Evolutionary conservation across 2,888 invertebrate genomes (phyloP), one percentile per base, ranked within the genome.

Genomic region (Brachypalpus laphriformis): DNA sequence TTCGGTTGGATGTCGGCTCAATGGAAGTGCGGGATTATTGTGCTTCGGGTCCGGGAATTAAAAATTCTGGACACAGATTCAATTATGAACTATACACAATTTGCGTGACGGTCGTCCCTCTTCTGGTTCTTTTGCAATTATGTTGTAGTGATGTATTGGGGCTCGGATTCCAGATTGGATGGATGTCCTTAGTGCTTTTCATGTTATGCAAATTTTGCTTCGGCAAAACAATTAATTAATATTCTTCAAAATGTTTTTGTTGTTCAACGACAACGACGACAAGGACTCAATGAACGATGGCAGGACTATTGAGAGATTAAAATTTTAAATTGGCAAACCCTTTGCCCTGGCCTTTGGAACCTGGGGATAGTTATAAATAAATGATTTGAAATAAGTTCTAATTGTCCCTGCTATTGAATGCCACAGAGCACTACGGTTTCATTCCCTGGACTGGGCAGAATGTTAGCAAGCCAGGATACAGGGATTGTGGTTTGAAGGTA

Each of bases 61-160:
- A 75, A n/a, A 75, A 81, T 81, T 81, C 81, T 63, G 75, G 75
- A 75, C 81, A 81, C 68, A 61, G 68, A 75, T 75, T 81, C 81
- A 81, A 81, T 81, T 81, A 81, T 81, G 81, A 81, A 75, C 45
- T 59, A 34, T 40, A 68, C 25, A 54, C 47, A 74, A 74, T 66
- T 68, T 68, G 51, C 47, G 59, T 74, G 54, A 74, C 51, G 40
- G 45, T 37, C 49, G 57, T n/a, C 5, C 1, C 8, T 6, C 18
- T 65, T n/a, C n/a, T 65, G 56, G 49, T 72, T 72, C 49, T 70
- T 61, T 28, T 42, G 54, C 80, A 80, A 80, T 78, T 65, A 68
- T 18, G 42, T 45, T 22, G 8, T 22, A 71, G 47, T 34, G 25
- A 25, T 14, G 51, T 40, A 54, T 16, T 25, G 65, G 20, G 25